These are phyloP conservation scores for Antheraea mylitta DNA, from an alignment of 1,140 invertebrate genomes.

Conservation along the genomic window DNA sequence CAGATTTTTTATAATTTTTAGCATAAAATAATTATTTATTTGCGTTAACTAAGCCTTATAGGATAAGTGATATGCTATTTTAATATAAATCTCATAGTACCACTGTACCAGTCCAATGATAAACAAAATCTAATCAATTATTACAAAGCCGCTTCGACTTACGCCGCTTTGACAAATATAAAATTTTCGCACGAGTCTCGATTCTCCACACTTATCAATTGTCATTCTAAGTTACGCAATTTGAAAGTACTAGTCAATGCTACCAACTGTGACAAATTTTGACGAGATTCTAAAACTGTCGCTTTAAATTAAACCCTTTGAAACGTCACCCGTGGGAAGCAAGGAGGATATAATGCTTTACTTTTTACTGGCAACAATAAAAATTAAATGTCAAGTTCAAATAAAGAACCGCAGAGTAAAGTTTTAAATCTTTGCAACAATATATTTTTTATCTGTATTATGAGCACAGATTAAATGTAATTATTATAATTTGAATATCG, in stretches of 20 bases:
- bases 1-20: no score
- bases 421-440: not conserved
- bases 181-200: constrained; percentile 61
- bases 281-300: constrained; percentile 64
- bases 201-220: constrained; percentile 63
- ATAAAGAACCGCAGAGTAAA: not conserved
- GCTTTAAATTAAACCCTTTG: constrained; percentile 67
- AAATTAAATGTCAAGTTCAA: not conserved
- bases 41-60: no score
- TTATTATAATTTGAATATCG: constrained; percentile 42
- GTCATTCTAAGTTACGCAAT: constrained; percentile 68
- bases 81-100: no score
- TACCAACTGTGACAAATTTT: constrained; percentile 61
- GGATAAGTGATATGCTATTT: no score
- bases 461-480: constrained; percentile 39
- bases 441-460: constrained; percentile 16
- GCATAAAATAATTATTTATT: no score
- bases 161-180: constrained; percentile 18
- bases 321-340: constrained; percentile 52
- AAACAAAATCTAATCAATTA: not conserved
- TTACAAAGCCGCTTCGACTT: not conserved
- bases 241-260: constrained; percentile 30
- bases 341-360: not conserved
- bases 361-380: constrained; percentile 6
- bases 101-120: no score